These are phyloP conservation scores for Amphiura filiformis DNA, from an alignment of 35 echinoderm and acorn worm species.

Conservation along the genomic window DNA sequence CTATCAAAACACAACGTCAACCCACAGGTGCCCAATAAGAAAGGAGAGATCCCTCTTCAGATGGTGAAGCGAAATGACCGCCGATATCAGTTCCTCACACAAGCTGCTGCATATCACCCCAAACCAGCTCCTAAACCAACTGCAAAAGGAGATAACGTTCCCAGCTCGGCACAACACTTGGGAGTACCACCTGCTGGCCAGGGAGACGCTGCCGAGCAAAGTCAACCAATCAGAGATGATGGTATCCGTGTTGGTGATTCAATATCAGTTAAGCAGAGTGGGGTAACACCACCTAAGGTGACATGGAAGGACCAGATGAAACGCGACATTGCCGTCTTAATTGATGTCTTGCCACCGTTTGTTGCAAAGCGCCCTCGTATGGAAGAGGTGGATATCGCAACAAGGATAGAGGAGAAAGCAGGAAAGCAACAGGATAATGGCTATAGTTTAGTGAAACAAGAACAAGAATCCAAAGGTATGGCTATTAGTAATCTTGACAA, in stretches of 20 bases:
- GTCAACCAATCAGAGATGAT: neutral
- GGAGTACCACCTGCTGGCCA: neutral
- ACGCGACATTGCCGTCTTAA: neutral
- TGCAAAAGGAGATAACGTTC: neutral
- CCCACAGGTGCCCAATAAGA: conserved; percentile 35
- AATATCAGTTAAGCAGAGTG: neutral
- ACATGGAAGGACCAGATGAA: conserved; percentile 13
- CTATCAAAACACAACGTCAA: conserved; percentile 39
- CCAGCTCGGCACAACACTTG: no score
- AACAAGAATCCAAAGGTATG: no score
- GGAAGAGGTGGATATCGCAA: neutral
- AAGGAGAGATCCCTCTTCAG: conserved; percentile 42
- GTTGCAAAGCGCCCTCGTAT: neutral
- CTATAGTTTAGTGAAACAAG: no score
- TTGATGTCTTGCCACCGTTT: neutral
- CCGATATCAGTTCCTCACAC: conserved; percentile 27
- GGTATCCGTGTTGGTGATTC: conserved; percentile 1
- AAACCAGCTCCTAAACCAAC: neutral
- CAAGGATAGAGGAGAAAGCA: neutral
- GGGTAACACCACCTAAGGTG: neutral
- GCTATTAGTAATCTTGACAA: no score
- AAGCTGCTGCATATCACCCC: conserved; percentile 36
- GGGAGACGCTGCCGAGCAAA: neutral
- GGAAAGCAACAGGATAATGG: no score
- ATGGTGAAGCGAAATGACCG: conserved; percentile 39